Percentiles rank a stretch among this genome's conserved stretches.
Evolutionary conservation across 2,888 invertebrate genomes (phyloP).

Genomic region (Nomada lathburiana): DNA sequence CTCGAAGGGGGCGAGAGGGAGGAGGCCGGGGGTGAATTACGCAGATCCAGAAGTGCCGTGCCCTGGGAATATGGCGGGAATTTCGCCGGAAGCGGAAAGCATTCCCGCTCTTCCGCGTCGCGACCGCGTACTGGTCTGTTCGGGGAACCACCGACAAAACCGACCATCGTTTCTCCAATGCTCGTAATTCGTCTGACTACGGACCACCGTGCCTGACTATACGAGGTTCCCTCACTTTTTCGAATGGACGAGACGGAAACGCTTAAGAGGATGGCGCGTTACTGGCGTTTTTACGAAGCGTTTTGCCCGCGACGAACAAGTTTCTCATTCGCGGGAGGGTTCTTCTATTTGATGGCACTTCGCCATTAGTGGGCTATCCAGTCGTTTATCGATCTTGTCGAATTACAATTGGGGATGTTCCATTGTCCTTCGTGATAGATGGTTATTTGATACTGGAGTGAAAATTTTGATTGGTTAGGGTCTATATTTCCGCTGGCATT

Average conservation of each 20-base stretch:
- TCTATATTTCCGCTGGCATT: background rate
- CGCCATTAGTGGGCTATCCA: background rate
- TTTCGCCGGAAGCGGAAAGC: conserved; percentile 76
- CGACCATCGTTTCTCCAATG: conserved; percentile 50
- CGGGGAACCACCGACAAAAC: conserved; percentile 67
- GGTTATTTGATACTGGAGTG: too few relatives aligned
- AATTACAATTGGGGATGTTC: background rate
- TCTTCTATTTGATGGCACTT: background rate
- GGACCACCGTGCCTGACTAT: conserved; percentile 30
- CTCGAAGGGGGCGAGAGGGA: conserved; percentile 17
- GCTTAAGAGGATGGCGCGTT: background rate
- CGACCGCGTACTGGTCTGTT: conserved; percentile 61
- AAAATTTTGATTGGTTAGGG: background rate
- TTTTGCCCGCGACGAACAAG: background rate
- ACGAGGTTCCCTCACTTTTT: conserved; percentile 40
- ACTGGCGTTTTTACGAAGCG: background rate
- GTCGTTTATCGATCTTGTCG: background rate
- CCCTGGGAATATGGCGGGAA: conserved; percentile 72
- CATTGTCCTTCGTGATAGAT: too few relatives aligned
- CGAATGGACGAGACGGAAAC: background rate
- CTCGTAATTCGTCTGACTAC: conserved; percentile 64
- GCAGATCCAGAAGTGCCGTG: conserved; percentile 65
- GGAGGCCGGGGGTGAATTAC: conserved; percentile 26
- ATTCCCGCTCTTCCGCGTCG: conserved; percentile 73
- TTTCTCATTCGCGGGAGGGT: background rate